Conservation (phyloP, 1,140 invertebrate species). For the Periplaneta americana region DNA sequence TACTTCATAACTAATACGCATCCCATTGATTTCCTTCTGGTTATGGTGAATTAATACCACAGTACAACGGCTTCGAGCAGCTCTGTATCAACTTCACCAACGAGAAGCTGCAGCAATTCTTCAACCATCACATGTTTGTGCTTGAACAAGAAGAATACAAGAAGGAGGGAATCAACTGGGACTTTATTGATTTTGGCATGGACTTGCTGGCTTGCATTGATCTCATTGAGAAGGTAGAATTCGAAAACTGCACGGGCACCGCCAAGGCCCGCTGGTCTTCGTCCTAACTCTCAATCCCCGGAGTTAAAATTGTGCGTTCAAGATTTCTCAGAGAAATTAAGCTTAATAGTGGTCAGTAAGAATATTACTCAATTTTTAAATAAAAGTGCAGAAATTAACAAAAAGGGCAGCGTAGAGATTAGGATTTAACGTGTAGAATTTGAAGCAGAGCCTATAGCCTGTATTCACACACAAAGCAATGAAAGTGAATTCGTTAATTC, state of each 20-base stretch:
- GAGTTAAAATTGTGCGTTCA: not conserved
- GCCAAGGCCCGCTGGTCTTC: not conserved
- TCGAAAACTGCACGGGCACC: not conserved
- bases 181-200: constrained; percentile 60
- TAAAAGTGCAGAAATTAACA: no score
- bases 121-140: constrained; percentile 63
- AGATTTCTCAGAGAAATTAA: no score
- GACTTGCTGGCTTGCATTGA: constrained; percentile 57
- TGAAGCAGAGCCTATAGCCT: no score
- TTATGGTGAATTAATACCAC: not conserved
- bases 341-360: no score
- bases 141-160: constrained; percentile 60
- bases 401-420: no score
- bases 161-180: constrained; percentile 53
- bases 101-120: constrained; percentile 58
- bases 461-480: no score
- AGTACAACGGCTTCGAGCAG: constrained; percentile 61
- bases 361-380: no score
- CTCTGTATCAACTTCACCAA: constrained; percentile 62
- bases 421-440: no score
- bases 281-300: not conserved
- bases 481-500: no score
- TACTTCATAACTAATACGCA: not conserved
- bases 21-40: not conserved
- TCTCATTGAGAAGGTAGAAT: constrained; percentile 53